These are phyloP conservation scores for Pyrochroa serraticornis DNA, from an alignment of 2,888 invertebrate species.

Conservation along the genomic window DNA sequence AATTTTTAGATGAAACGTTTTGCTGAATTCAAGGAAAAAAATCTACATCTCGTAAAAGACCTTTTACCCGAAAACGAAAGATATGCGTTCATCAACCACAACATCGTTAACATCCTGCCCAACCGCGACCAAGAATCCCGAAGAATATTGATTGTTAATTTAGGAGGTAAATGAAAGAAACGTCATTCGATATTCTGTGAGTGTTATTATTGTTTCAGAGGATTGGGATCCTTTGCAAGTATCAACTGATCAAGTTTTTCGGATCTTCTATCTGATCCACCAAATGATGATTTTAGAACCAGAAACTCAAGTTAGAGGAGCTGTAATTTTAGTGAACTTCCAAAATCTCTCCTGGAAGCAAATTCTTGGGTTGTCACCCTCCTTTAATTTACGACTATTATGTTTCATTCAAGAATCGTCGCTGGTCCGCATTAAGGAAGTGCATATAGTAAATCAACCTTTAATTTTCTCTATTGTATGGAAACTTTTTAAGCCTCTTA, in stretches of 20 bases:
- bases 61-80: constrained; percentile 72
- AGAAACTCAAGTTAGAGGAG: constrained; percentile 80
- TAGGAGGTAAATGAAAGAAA: constrained; percentile 66
- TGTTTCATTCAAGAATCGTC: constrained; percentile 87
- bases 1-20: constrained; percentile 73
- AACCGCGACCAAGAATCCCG: constrained; percentile 78
- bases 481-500: constrained; percentile 83
- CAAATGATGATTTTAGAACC: constrained; percentile 77
- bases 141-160: constrained; percentile 74
- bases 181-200: not conserved
- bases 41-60: constrained; percentile 68
- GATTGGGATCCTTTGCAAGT: constrained; percentile 79
- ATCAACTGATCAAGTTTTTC: constrained; percentile 76
- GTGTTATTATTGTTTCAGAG: constrained; percentile 55
- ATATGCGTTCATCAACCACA: constrained; percentile 70
- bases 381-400: constrained; percentile 77
- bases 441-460: constrained; percentile 86
- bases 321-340: constrained; percentile 84
- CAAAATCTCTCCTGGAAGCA: constrained; percentile 78
- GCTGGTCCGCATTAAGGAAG: constrained; percentile 83
- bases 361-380: constrained; percentile 69
- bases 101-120: constrained; percentile 78
- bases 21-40: constrained; percentile 76
- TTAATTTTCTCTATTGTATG: constrained; percentile 85
- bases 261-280: constrained; percentile 81